Evolutionary conservation across 1,140 invertebrate genomes (phyloP).

Genomic region (Sinella curviseta): DNA sequence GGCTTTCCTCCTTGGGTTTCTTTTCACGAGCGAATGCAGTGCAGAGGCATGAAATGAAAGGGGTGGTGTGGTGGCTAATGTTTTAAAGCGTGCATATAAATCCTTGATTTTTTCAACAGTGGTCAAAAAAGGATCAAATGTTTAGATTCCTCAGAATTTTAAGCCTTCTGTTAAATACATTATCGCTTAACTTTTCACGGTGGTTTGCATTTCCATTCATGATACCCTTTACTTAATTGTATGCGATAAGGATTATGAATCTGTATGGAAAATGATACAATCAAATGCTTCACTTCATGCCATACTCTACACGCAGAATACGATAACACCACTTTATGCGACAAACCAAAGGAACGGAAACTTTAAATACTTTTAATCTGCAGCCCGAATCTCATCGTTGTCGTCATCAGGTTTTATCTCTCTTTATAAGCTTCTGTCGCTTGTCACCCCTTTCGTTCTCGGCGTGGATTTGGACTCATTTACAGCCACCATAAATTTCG

Average conservation of each 20-base stretch:
- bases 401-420: background rate
- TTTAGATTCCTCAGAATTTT: background rate
- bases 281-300: background rate
- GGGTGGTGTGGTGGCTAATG: no score
- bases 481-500: background rate
- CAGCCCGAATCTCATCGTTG: background rate
- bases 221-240: background rate
- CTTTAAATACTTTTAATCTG: background rate
- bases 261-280: no score
- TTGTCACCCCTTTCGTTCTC: constrained; percentile 8
- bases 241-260: no score
- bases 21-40: no score
- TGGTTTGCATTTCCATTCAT: background rate
- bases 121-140: constrained; percentile 7
- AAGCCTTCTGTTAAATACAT: background rate
- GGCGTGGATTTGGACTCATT: background rate
- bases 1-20: no score
- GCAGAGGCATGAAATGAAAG: no score
- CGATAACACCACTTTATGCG: no score
- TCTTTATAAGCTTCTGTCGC: background rate
- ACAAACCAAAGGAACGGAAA: background rate
- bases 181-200: constrained; percentile 3
- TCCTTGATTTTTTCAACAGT: constrained; percentile 6
- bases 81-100: background rate
- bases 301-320: background rate